Percentiles rank a stretch among this genome's conserved stretches.
Evolutionary conservation across 2,113 vertebrate genomes (phyloP).

Genomic region (Dolichotis patagonum): DNA sequence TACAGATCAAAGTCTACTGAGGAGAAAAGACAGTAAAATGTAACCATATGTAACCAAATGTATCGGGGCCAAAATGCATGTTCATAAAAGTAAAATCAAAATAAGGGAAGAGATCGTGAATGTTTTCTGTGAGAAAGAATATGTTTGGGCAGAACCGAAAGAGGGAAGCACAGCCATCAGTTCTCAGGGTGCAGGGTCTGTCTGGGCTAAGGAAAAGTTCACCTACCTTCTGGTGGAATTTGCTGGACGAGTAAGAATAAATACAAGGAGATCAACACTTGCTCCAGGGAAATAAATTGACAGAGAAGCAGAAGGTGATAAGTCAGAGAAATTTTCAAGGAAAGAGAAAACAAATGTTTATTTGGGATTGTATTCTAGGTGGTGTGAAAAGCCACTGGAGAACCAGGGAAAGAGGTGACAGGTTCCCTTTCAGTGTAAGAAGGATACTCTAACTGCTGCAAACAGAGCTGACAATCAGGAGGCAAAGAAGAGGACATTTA

Average conservation of each 20-base stretch:
- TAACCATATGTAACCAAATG: background rate
- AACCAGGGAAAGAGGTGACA: background rate
- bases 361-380: background rate
- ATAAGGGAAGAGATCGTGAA: background rate
- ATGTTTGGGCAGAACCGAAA: background rate
- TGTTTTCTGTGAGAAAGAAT: background rate
- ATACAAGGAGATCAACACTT: background rate
- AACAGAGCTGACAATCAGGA: background rate
- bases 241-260: background rate
- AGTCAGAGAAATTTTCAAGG: background rate
- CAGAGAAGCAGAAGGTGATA: background rate
- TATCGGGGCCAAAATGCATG: background rate
- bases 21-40: background rate
- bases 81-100: background rate
- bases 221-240: background rate
- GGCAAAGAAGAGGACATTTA: background rate
- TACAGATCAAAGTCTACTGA: background rate
- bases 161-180: background rate
- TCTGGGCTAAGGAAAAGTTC: background rate
- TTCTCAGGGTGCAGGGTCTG: background rate
- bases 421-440: background rate
- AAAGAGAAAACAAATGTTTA: background rate
- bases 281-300: background rate
- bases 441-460: background rate
- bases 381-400: background rate